Percentiles rank a stretch among this genome's conserved stretches.
phyloP scores from a whole-genome alignment of 2,797 vertebrate species.

The Miichthys miiuy region DNA sequence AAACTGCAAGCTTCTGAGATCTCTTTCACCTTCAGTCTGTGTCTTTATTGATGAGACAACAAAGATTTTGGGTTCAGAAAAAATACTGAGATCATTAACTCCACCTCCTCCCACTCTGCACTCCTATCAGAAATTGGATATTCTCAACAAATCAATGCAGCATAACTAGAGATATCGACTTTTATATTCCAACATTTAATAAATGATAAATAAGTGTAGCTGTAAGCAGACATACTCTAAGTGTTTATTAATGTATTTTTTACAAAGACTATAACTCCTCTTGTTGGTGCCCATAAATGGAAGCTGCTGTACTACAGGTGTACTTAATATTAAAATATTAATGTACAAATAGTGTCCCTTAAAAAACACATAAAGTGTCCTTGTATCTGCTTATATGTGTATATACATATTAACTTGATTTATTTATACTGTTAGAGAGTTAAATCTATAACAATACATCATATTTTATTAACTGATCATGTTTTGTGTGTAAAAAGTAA shows the following conservation, averaged over 20 bases:
- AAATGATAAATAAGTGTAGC: neutral
- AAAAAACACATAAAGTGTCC: too few relatives aligned
- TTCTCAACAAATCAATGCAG: neutral
- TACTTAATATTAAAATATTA: too few relatives aligned
- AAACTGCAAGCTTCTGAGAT: neutral
- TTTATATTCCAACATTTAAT: neutral
- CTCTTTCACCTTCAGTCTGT: neutral
- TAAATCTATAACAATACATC: neutral
- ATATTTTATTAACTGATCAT: neutral
- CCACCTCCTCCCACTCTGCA: neutral
- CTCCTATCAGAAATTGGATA: neutral
- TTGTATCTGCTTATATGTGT: too few relatives aligned
- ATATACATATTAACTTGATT: too few relatives aligned
- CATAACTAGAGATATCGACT: neutral
- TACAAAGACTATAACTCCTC: too few relatives aligned
- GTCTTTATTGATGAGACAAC: neutral
- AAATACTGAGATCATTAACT: neutral
- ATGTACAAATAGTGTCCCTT: too few relatives aligned
- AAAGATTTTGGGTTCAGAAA: neutral
- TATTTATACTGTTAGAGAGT: neutral
- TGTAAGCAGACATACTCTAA: too few relatives aligned
- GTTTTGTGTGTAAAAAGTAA: neutral
- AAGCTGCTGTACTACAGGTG: too few relatives aligned
- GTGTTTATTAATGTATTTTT: too few relatives aligned
- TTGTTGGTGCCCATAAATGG: too few relatives aligned